Percentiles rank a stretch among this genome's conserved stretches.
These are phyloP conservation scores for Rhabdomys dilectus DNA, from an alignment of 2,113 vertebrate genomes.

Conservation along the genomic window DNA sequence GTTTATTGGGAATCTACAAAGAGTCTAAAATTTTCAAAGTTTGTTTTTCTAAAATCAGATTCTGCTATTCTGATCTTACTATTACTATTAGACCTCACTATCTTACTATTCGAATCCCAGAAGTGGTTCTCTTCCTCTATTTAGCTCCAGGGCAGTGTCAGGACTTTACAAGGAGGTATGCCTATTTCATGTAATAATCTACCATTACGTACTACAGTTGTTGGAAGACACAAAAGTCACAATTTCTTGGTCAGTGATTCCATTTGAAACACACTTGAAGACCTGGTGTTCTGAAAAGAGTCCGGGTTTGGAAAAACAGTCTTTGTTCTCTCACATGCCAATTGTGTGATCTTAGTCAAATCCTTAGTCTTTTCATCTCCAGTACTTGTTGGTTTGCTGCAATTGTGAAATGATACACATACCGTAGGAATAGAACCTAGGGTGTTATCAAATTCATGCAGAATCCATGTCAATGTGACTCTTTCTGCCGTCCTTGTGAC, in stretches of 20 bases:
- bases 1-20: background rate
- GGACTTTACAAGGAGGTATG: background rate
- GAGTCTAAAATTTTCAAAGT: background rate
- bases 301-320: background rate
- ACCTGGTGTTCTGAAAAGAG: background rate
- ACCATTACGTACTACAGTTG: background rate
- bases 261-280: slow-evolving; percentile 38
- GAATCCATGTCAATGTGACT: background rate
- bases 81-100: too few relatives aligned
- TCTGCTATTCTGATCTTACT: background rate
- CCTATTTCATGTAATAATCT: background rate
- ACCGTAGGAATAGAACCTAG: accelerated
- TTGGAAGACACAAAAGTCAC: background rate
- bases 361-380: background rate
- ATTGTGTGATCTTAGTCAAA: background rate
- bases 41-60: background rate
- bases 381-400: background rate
- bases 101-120: background rate
- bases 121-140: background rate
- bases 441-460: background rate
- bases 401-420: background rate
- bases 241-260: background rate
- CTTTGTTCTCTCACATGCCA: background rate
- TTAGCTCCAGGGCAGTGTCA: background rate
- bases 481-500: slow-evolving; percentile 14